phyloP scores from a whole-genome alignment of 1,140 invertebrate genomes.

The Plectrocnemia conspersa region DNA sequence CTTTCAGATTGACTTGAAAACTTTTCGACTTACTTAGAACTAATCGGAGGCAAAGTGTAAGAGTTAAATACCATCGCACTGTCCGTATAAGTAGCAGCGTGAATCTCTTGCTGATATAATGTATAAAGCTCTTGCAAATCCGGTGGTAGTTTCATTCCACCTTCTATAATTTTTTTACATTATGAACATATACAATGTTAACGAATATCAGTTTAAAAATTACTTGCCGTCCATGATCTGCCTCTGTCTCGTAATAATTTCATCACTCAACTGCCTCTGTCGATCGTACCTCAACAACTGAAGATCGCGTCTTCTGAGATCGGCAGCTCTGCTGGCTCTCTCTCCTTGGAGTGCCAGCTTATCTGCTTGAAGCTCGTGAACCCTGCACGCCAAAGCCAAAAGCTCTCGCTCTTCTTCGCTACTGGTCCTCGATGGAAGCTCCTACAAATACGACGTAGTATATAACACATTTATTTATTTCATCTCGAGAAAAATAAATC shows the following conservation, averaged over 20 bases:
- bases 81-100: slow-evolving; percentile 66
- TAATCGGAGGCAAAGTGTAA: slow-evolving; percentile 47
- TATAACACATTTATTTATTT: slow-evolving; percentile 2
- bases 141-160: slow-evolving; percentile 63
- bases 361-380: slow-evolving; percentile 88
- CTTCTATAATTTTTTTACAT: slow-evolving; percentile 47
- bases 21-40: slow-evolving; percentile 24
- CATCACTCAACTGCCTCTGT: slow-evolving; percentile 80
- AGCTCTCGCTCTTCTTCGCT: slow-evolving; percentile 85
- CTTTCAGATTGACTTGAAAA: not conserved
- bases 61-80: slow-evolving; percentile 49
- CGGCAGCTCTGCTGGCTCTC: slow-evolving; percentile 75
- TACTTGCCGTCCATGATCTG: slow-evolving; percentile 75
- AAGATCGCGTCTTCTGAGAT: slow-evolving; percentile 76
- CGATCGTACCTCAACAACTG: slow-evolving; percentile 78
- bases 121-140: slow-evolving; percentile 81
- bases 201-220: not conserved
- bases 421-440: slow-evolving; percentile 74
- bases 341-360: slow-evolving; percentile 87
- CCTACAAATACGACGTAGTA: slow-evolving; percentile 50
- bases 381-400: slow-evolving; percentile 73
- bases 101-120: slow-evolving; percentile 81
- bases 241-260: slow-evolving; percentile 84
- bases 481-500: not conserved
- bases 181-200: not conserved